Conservation (phyloP, 2,888 invertebrate species). For the Lithophane socia region DNA sequence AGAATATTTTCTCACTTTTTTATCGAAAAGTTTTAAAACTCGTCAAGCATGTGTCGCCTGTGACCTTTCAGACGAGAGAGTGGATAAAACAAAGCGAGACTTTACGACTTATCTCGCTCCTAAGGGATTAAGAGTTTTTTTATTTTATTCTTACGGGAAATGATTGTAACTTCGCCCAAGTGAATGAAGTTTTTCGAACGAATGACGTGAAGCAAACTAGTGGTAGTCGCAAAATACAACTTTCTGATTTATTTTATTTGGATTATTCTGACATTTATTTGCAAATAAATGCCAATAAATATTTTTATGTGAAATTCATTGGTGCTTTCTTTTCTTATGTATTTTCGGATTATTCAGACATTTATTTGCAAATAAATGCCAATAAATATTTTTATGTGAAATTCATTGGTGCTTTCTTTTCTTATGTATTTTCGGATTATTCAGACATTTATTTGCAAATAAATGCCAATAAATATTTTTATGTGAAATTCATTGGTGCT, state of each 20-base stretch:
- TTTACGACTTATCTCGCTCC: constrained; percentile 57
- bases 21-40: constrained; percentile 60
- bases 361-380: constrained; percentile 3
- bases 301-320: constrained; percentile 6
- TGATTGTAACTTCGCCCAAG: constrained; percentile 42
- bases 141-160: constrained; percentile 30
- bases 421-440: not conserved
- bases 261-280: constrained; percentile 11
- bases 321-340: not conserved
- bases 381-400: constrained; percentile 16
- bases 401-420: not conserved
- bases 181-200: constrained; percentile 44
- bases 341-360: constrained; percentile 2
- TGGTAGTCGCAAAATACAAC: not conserved
- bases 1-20: constrained; percentile 33
- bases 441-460: constrained; percentile 8
- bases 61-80: constrained; percentile 58
- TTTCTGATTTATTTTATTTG: constrained; percentile 9
- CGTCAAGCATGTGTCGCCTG: constrained; percentile 64
- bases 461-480: constrained; percentile 13
- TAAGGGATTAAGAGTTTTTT: constrained; percentile 51
- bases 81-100: constrained; percentile 57
- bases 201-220: constrained; percentile 17
- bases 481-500: not conserved
- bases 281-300: not conserved